Percentiles rank a stretch among this genome's conserved stretches.
Conservation (phyloP, 2,797 vertebrate genomes). For the Danionella dracula region DNA sequence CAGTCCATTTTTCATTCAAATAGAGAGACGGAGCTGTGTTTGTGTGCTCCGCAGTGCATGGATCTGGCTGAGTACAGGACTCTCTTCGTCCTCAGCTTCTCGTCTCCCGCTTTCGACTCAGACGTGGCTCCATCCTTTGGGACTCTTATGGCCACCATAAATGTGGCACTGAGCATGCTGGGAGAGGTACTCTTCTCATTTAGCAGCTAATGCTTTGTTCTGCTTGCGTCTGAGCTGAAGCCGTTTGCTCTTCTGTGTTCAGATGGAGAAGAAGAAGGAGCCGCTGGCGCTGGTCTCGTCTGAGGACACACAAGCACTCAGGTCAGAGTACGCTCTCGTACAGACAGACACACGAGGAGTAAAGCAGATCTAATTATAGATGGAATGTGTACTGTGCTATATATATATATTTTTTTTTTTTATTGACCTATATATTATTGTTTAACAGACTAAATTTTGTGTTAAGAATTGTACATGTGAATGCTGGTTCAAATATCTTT, state of each 20-base stretch:
- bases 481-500: too few relatives aligned
- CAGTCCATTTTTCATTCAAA: too few relatives aligned
- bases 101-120: slow-evolving; percentile 89
- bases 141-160: slow-evolving; percentile 91
- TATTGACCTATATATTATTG: too few relatives aligned
- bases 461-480: too few relatives aligned
- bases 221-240: too few relatives aligned
- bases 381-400: too few relatives aligned
- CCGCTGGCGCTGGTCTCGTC: slow-evolving; percentile 78
- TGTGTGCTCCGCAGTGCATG: slow-evolving; percentile 73
- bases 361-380: too few relatives aligned
- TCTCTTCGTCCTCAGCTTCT: slow-evolving; percentile 91
- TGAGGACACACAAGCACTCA: slow-evolving; percentile 85
- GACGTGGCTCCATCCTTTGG: slow-evolving; percentile 96
- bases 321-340: slow-evolving; percentile 62
- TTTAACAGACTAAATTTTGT: too few relatives aligned
- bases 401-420: too few relatives aligned
- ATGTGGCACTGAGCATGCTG: slow-evolving; percentile 90
- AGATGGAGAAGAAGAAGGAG: slow-evolving; percentile 98
- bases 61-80: slow-evolving; percentile 90
- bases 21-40: not conserved
- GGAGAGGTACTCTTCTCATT: slow-evolving; percentile 75
- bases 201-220: not conserved
- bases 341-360: not conserved
- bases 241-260: not conserved